These are phyloP conservation scores for Chelon auratus DNA, from an alignment of 2,797 vertebrate genomes.

Conservation along the genomic window DNA sequence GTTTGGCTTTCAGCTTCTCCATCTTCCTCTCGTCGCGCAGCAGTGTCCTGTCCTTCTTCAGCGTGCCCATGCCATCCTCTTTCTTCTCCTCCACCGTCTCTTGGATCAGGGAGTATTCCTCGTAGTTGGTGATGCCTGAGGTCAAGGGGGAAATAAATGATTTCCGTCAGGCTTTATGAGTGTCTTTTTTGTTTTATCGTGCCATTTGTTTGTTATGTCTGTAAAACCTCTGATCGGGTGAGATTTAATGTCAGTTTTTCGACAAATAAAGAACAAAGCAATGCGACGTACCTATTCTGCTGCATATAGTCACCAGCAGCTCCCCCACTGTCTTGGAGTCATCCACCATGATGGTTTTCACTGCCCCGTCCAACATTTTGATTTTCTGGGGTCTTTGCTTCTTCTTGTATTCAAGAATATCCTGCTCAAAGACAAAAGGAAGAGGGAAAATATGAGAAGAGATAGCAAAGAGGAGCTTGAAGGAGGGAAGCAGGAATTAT, in stretches of 20 bases:
- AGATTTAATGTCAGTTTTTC: too few species aligned
- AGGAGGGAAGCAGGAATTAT: constrained; percentile 22
- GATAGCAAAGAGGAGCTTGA: background rate
- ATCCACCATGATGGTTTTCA: constrained; percentile 99
- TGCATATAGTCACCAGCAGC: constrained; percentile 97
- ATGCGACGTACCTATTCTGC: constrained; percentile 91
- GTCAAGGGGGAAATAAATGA: background rate
- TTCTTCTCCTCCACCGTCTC: constrained; percentile 94
- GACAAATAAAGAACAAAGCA: background rate
- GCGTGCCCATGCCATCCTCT: constrained; percentile 93
- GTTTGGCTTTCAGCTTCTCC: constrained; percentile 99
- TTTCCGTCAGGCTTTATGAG: background rate
- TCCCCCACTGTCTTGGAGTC: constrained; percentile 99
- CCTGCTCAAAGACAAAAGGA: constrained; percentile 80
- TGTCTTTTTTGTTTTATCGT: background rate
- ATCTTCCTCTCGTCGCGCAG: constrained; percentile 97
- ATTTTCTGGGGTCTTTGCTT: constrained; percentile 99
- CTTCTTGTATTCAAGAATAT: constrained; percentile 98
- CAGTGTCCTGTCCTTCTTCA: constrained; percentile 95
- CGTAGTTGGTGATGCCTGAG: constrained; percentile 98
- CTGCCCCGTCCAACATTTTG: constrained; percentile 96
- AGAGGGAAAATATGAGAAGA: background rate
- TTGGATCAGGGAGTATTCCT: constrained; percentile 98
- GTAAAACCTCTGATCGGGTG: background rate
- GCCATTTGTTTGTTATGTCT: background rate